Evolutionary conservation across 2,888 invertebrate species (phyloP).

Genomic region (Apamea anceps): DNA sequence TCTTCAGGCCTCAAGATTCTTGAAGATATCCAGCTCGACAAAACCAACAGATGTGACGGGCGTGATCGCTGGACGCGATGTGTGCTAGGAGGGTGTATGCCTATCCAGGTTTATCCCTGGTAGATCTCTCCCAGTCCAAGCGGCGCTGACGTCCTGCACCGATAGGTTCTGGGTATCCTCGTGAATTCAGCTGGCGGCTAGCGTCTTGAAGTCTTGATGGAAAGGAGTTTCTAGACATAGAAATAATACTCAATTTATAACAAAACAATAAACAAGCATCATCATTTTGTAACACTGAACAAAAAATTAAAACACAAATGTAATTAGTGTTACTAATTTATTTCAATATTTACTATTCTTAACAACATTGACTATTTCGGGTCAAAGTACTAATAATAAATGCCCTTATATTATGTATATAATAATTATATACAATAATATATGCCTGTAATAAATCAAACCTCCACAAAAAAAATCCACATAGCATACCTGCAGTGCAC

Average conservation of each 20-base stretch:
- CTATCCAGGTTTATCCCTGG: neutral
- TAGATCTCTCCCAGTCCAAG: neutral
- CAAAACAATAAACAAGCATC: neutral
- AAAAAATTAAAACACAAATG: neutral
- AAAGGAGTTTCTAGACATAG: neutral
- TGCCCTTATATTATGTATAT: neutral
- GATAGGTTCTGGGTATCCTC: neutral
- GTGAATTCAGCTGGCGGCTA: neutral
- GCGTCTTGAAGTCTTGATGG: neutral
- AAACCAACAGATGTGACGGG: too few relatives aligned
- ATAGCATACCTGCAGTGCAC: too few relatives aligned
- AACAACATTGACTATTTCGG: neutral
- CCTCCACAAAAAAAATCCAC: too few relatives aligned
- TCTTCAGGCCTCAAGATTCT: too few relatives aligned
- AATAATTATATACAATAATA: too few relatives aligned
- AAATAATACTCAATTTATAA: neutral
- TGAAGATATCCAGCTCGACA: too few relatives aligned
- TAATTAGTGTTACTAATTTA: constrained; percentile 2
- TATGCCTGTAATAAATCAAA: too few relatives aligned
- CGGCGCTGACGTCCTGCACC: too few relatives aligned
- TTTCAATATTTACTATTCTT: neutral
- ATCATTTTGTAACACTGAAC: neutral
- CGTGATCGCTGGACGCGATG: neutral
- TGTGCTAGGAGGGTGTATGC: neutral
- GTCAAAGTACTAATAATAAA: neutral